Base-by-base conservation (phyloP, 2,797 vertebrate species). In the Sternarchorhynchus goeldii region DNA sequence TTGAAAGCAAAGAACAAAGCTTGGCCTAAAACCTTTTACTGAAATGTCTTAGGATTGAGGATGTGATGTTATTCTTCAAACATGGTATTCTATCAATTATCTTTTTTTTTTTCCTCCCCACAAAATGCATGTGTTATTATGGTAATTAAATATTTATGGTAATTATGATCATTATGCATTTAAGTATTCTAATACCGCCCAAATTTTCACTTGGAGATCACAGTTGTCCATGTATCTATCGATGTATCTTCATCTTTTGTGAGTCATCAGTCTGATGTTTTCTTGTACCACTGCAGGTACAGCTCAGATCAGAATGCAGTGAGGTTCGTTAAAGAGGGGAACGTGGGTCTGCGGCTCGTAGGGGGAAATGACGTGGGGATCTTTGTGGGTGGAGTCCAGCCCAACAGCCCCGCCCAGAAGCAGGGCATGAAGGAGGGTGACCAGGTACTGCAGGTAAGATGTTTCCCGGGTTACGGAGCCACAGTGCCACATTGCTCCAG, bases 341-440 rank as follows among this genome's bases (percentile, higher is more conserved):
- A 89, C 0, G 85, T 97, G 0, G 97, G 98, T 17, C 89, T 99
- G 75, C 94, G 93, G 68, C 93, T 99, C 32, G 94, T 98, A 0
- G 98, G 98, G 0, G 98, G 98, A 32, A 99, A 99, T 0, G 95
- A 99, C 0, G 93, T 97, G 0, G 98, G 98, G 45, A 98, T 99
- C 89, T 99, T 99, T 2, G 96, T 99, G 6, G 94, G 96, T 0
- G 92, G 94, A 0, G 94, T 99, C 82, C 97, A 98, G 83, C 94
- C 94, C 0, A 95, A 95, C 79, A 98, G 97, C 87, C 94, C 94
- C 0, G 96, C 97, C 0, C 93, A 94, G 0, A 83, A 77, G 5
- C 91, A 96, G 85, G 96, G 96, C 0, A 87, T 99, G 89, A 91
- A 62, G 69, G 95, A 96, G 78, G 98, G 98, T 0, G 97, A 99